phyloP scores from a whole-genome alignment of 2,888 invertebrate species.

The Heteropelma amictum region DNA sequence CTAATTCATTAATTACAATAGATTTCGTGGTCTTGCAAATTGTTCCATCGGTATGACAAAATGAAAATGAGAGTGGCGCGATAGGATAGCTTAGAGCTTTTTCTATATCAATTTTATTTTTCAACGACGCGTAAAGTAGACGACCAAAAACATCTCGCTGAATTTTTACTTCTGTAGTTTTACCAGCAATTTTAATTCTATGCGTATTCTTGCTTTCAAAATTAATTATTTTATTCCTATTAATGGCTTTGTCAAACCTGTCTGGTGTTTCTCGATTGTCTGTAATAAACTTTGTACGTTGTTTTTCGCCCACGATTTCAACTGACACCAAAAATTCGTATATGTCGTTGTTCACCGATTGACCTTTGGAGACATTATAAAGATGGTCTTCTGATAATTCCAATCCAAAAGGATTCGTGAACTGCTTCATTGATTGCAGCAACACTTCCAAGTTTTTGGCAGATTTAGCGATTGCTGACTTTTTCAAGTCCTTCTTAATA shows the following conservation, averaged over 20 bases:
- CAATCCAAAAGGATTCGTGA: constrained; percentile 59
- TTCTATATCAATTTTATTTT: constrained; percentile 62
- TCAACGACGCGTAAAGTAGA: constrained; percentile 55
- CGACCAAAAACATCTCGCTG: constrained; percentile 61
- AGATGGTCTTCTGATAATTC: constrained; percentile 57
- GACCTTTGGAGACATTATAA: constrained; percentile 62
- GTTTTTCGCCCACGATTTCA: constrained; percentile 59
- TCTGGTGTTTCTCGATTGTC: not conserved
- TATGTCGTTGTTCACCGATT: constrained; percentile 58
- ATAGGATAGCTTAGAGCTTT: constrained; percentile 63
- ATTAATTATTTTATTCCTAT: constrained; percentile 59
- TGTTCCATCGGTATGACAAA: constrained; percentile 63
- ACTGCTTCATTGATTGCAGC: constrained; percentile 43
- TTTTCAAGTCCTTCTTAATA: constrained; percentile 53
- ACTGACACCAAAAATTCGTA: constrained; percentile 61
- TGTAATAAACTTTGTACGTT: constrained; percentile 31
- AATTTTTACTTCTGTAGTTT: constrained; percentile 61
- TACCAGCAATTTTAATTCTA: constrained; percentile 62
- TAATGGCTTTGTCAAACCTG: constrained; percentile 63
- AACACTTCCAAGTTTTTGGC: constrained; percentile 53
- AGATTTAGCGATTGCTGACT: constrained; percentile 43
- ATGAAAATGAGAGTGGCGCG: constrained; percentile 60
- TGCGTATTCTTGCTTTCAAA: constrained; percentile 57
- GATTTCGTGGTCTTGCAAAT: constrained; percentile 34
- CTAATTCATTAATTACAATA: constrained; percentile 57